These are phyloP conservation scores for Carpatolechia fugitivella DNA, from an alignment of 2,888 invertebrate species.

Conservation along the genomic window DNA sequence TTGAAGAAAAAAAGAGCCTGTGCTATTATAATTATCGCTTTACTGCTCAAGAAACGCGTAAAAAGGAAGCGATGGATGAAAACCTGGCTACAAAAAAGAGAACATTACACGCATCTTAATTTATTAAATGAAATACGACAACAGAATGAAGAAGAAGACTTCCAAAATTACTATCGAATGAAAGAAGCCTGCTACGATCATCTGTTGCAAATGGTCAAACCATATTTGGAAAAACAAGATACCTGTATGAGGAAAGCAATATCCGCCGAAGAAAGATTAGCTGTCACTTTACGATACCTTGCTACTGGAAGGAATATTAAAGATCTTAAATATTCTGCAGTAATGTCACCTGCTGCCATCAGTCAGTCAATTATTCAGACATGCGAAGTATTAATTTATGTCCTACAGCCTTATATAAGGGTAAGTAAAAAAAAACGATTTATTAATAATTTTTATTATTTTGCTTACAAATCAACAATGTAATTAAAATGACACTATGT, in stretches of 20 bases:
- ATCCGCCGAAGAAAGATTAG: slow-evolving; percentile 10
- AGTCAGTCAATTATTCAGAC: neutral
- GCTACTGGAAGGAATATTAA: neutral
- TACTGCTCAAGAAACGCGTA: slow-evolving; percentile 21
- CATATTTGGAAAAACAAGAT: slow-evolving; percentile 9
- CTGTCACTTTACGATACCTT: slow-evolving; percentile 1
- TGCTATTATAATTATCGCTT: slow-evolving; percentile 21
- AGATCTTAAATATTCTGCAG: neutral
- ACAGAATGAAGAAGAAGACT: neutral
- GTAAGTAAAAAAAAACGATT: slow-evolving; percentile 15
- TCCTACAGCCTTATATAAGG: neutral
- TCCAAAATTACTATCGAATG: neutral
- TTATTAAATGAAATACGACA: neutral
- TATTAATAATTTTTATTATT: too few species aligned
- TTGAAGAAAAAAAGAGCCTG: slow-evolving; percentile 20
- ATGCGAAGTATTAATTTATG: neutral
- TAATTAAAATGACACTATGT: too few species aligned
- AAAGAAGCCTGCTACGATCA: neutral
- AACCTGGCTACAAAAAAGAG: neutral
- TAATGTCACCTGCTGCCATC: neutral
- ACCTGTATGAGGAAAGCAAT: slow-evolving; percentile 12
- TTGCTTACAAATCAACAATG: too few species aligned
- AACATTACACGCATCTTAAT: neutral
- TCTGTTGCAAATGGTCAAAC: neutral
- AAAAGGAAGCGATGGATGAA: slow-evolving; percentile 18